Percentiles rank a stretch among this genome's conserved stretches.
Evolutionary conservation across 2,113 vertebrate species (phyloP).

Genomic region (Catharus bicknelli): DNA sequence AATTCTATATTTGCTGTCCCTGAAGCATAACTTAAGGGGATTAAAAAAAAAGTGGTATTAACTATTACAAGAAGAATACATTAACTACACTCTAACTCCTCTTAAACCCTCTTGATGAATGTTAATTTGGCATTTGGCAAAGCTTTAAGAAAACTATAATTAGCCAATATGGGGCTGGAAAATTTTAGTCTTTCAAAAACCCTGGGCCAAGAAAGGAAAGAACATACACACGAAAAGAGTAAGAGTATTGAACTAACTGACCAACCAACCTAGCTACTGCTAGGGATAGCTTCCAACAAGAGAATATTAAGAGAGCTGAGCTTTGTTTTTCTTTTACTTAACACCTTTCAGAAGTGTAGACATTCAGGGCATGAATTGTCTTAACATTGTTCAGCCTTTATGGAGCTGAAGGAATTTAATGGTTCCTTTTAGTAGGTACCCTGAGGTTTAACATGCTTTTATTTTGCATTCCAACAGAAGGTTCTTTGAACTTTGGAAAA

Average conservation of each 20-base stretch:
- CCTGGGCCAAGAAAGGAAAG: not conserved
- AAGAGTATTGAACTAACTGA: not conserved
- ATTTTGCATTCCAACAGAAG: not conserved
- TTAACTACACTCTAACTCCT: slow-evolving; percentile 24
- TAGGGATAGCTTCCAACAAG: not conserved
- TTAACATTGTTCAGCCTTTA: not conserved
- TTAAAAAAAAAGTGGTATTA: not conserved
- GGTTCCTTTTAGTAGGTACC: not conserved
- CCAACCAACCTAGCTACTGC: not conserved
- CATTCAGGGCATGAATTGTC: not conserved
- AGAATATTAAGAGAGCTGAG: not conserved
- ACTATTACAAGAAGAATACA: slow-evolving; percentile 15
- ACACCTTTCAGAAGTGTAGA: not conserved
- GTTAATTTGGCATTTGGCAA: slow-evolving; percentile 7
- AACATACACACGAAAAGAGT: not conserved
- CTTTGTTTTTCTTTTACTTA: not conserved
- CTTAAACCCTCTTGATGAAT: slow-evolving; percentile 3
- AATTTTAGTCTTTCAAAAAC: slow-evolving; percentile 15
- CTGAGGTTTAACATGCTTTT: not conserved
- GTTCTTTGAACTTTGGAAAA: not conserved
- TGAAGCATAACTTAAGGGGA: not conserved
- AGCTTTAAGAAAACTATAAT: slow-evolving; percentile 17
- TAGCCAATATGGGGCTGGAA: slow-evolving; percentile 14
- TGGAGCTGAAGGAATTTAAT: not conserved
- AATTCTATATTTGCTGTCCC: slow-evolving; percentile 19